These are phyloP conservation scores for Cebuella pygmaea DNA, from an alignment of 2,797 vertebrate species.

Conservation along the genomic window DNA sequence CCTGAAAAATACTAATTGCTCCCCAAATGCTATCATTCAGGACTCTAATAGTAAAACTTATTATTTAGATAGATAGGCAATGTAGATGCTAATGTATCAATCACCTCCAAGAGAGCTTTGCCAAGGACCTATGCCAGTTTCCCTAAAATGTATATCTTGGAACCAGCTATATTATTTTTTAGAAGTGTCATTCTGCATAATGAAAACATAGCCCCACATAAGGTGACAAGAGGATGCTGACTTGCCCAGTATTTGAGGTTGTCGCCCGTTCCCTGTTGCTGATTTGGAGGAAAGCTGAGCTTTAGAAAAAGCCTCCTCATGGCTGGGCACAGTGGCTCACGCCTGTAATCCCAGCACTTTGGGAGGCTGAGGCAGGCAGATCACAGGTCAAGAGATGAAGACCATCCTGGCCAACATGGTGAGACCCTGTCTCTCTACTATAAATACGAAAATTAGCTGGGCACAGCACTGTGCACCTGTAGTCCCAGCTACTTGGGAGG, in stretches of 20 bases:
- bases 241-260: neutral
- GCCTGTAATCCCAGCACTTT: too few species aligned
- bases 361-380: too few species aligned
- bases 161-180: neutral
- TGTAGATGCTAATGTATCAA: neutral
- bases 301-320: neutral
- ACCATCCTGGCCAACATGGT: too few species aligned
- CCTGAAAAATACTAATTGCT: neutral
- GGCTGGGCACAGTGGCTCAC: too few species aligned
- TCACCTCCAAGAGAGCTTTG: neutral
- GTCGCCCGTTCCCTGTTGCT: too few species aligned
- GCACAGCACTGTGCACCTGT: fast-evolving
- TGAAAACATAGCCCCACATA: neutral
- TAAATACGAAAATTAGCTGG: too few species aligned
- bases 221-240: neutral
- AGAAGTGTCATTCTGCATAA: neutral
- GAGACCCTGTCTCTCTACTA: too few species aligned
- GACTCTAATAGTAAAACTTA: neutral
- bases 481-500: too few species aligned
- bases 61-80: neutral
- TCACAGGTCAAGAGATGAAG: too few species aligned
- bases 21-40: neutral
- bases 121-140: neutral
- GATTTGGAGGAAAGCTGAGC: neutral
- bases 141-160: neutral